Evolutionary conservation across 2,797 vertebrate species (phyloP), one percentile per base, ranked within the genome.

Genomic region (Takifugu ocellatus): DNA sequence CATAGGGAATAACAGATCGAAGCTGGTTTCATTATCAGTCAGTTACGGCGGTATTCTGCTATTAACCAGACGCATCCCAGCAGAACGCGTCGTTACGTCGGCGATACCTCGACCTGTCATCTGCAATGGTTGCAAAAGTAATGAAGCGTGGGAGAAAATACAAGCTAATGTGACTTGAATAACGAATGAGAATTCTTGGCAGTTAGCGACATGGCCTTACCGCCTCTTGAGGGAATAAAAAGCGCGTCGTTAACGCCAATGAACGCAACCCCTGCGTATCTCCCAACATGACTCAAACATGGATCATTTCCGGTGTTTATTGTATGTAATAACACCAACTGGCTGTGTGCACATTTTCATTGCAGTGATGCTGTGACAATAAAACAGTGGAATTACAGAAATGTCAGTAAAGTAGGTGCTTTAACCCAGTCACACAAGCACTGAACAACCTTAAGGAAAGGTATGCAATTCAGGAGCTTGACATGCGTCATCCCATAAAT

Each of bases 321-420:
- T 11, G 1, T 36, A 5, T 17, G 5, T 52, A 60, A 9, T 27
- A 5, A 5, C 48, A 31, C 36, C 15, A 47, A 51, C 26, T 25
- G 21, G 0, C 5, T 31, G n/a, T 16, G 14, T 16, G 51, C 5
- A 3, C 6, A 10, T 0, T 46, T 49, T 25, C 9, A 21, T 26
- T 39, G 33, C 33, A 12, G 36, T 16, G 5, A 1, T 46, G 11
- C 33, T 29, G 27, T 45, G 8, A 51, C 55, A 72, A 54, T 51
- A 60, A 48, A 54, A 51, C 27, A 26, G 16, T 47, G 44, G 17
- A 44, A 54, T 51, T 3, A 7, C 11, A n/a, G 36, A 3, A 14
- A 46, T 24, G 27, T 5, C 39, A 8, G 21, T 2, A 25, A 46
- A 66, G 16, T 33, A 45, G 2, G n/a, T 27, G 44, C 48, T 51